phyloP scores from a whole-genome alignment of 2,113 vertebrate species.

The Chrysemys picta region DNA sequence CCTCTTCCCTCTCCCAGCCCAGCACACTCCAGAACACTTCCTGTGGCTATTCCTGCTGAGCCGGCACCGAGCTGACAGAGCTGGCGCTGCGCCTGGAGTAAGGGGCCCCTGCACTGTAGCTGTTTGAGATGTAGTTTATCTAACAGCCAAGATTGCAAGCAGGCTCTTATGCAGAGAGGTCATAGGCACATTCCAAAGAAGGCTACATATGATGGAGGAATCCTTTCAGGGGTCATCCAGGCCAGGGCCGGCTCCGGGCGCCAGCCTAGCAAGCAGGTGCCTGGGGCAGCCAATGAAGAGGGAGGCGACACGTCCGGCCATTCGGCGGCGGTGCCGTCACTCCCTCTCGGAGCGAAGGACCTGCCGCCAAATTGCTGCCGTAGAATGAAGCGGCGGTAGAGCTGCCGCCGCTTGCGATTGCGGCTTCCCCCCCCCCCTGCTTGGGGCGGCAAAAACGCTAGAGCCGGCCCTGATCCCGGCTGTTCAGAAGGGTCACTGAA shows the following conservation, averaged over 20 bases:
- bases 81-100: neutral
- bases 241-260: neutral
- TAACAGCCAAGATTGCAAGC: neutral
- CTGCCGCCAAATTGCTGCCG: too few relatives aligned
- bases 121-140: fast-evolving
- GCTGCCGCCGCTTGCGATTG: too few relatives aligned
- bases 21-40: neutral
- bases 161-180: neutral
- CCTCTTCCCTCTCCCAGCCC: neutral
- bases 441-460: too few relatives aligned
- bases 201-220: neutral
- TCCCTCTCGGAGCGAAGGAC: too few relatives aligned
- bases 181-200: neutral
- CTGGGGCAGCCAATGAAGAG: too few relatives aligned
- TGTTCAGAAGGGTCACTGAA: fast-evolving
- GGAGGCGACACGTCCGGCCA: too few relatives aligned
- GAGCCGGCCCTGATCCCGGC: too few relatives aligned
- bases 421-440: too few relatives aligned
- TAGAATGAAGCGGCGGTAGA: too few relatives aligned
- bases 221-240: neutral
- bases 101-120: neutral
- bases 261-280: too few relatives aligned
- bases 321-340: too few relatives aligned
- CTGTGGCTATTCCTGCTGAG: neutral
- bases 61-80: neutral